Percentiles rank a stretch among this genome's conserved stretches.
Evolutionary conservation across 2,888 invertebrate species (phyloP).

Genomic region (Eugnorisma glareosa): DNA sequence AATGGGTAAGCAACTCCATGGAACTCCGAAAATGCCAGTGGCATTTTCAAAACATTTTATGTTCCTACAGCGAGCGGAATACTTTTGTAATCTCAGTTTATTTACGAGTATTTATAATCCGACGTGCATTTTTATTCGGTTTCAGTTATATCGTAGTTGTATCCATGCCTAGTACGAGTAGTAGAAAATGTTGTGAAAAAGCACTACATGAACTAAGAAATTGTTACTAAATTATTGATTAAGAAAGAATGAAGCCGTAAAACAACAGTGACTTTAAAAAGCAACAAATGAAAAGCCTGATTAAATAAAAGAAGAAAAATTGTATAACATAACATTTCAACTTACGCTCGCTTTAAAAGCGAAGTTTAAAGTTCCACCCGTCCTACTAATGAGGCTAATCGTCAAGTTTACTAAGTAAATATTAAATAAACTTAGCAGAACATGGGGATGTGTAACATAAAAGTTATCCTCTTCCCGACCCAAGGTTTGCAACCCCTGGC

Average conservation of each 20-base stretch:
- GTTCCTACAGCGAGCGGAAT: not conserved
- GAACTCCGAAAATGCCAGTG: not conserved
- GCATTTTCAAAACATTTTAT: not conserved
- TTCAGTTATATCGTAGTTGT: not conserved
- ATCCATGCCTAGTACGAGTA: no score
- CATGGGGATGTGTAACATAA: slow-evolving; percentile 39
- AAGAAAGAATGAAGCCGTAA: not conserved
- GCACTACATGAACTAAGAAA: not conserved
- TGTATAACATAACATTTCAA: slow-evolving; percentile 10
- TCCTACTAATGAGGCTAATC: slow-evolving; percentile 40
- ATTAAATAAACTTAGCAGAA: slow-evolving; percentile 51
- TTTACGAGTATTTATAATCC: not conserved
- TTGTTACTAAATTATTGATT: not conserved
- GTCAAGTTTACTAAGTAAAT: slow-evolving; percentile 43
- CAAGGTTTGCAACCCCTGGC: slow-evolving; percentile 47
- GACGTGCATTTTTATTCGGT: not conserved
- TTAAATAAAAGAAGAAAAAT: slow-evolving; percentile 3
- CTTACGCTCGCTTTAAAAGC: slow-evolving; percentile 5
- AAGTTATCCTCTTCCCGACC: slow-evolving; percentile 55
- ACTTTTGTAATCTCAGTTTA: not conserved
- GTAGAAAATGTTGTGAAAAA: no score
- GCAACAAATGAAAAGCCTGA: not conserved
- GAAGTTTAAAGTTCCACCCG: slow-evolving; percentile 11
- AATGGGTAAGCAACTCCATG: no score
- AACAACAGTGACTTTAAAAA: not conserved